Evolutionary conservation across 2,797 vertebrate species (phyloP), one percentile per base, ranked within the genome.

Genomic region (Ibycter americanus): DNA sequence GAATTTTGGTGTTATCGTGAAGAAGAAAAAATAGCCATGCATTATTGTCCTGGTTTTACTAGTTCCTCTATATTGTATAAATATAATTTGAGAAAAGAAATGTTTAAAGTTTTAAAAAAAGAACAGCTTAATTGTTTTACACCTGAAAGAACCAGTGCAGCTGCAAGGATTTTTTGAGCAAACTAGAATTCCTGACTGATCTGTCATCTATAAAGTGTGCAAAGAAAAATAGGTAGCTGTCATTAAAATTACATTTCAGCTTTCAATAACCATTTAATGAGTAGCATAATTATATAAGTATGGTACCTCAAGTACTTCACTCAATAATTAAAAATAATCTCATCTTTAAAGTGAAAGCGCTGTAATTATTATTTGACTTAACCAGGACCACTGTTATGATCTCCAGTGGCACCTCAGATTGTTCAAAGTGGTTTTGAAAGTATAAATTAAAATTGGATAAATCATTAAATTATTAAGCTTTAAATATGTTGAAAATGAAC

Each of bases 321-420:
- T 98, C 97, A 98, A 98, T 98, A 98, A 98, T 98, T 98, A 98
- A 98, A 98, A 98, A 98, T 98, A 97, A 98, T 98, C 97, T 98
- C 95, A 96, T 97, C 97, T 98, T 97, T 98, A 98, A 98, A 98
- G 97, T 97, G 95, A 98, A 98, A 98, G 97, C 79, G 92, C 97
- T 96, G 8, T 97, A 98, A 98, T 98, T 98, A 97, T 97, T 98
- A 92, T 97, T 98, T 98, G 97, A 98, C 97, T 98, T 98, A 97
- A 96, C 96, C 90, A 97, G 76, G 97, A 97, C 98, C 97, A 97
- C 96, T 98, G 95, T 98, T 97, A 97, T 97, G 96, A 97, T 97
- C 97, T 98, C 97, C 95, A 96, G 93, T 97, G 97, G 97, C 97
- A 98, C 96, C 96, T 98, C 94, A 94, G 66, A 94, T 97, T 98